Evolutionary conservation across 1,140 invertebrate genomes (phyloP).

Genomic region (Aphelenchoides fujianensis): DNA sequence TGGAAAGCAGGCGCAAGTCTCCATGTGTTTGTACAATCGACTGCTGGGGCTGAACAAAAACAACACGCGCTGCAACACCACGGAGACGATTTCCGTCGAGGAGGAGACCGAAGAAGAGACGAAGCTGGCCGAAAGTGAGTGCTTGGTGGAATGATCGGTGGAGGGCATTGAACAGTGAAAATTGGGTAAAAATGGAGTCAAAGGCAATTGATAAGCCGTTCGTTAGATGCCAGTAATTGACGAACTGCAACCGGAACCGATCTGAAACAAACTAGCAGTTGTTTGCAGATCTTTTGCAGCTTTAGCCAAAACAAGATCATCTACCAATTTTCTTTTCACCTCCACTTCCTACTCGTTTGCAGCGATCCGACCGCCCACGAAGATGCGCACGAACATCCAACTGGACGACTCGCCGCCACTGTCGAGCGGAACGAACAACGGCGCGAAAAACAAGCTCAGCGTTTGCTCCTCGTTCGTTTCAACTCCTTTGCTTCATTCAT

Average conservation of each 20-base stretch:
- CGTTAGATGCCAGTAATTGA: too few species aligned
- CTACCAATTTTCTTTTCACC: too few species aligned
- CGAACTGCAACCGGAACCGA: too few species aligned
- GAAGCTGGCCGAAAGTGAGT: too few species aligned
- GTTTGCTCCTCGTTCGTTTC: constrained; percentile 2
- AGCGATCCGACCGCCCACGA: background rate
- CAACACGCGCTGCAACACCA: too few species aligned
- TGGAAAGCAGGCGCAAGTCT: background rate
- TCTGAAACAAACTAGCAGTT: background rate
- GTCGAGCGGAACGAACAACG: background rate
- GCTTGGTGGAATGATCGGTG: too few species aligned
- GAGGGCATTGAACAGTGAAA: too few species aligned
- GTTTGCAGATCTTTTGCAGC: background rate
- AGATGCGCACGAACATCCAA: background rate
- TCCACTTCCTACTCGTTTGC: background rate
- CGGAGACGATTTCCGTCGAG: too few species aligned
- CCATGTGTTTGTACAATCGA: background rate
- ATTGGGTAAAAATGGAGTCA: too few species aligned
- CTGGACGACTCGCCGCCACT: background rate
- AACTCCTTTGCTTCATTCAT: background rate
- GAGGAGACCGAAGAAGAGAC: too few species aligned
- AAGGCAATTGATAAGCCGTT: too few species aligned
- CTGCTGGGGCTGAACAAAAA: background rate
- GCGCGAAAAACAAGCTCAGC: background rate
- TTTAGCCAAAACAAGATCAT: background rate